A percentile compares a stretch with the other conserved stretches of the same genome.
These are phyloP conservation scores for Esperia sulphurella DNA, from an alignment of 2,888 invertebrate species.

Conservation along the genomic window DNA sequence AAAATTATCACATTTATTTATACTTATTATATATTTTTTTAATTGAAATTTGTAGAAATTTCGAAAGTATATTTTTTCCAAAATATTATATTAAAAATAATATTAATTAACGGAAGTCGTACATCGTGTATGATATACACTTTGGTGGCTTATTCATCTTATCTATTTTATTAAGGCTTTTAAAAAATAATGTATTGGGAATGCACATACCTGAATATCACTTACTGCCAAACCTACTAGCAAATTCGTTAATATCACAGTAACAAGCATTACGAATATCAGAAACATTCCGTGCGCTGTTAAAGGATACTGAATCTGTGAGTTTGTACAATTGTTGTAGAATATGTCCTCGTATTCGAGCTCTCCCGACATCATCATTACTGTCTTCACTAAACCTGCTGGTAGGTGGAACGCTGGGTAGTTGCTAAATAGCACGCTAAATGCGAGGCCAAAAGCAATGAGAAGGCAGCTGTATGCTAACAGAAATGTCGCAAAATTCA, in stretches of 20 bases:
- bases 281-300: conserved; percentile 88
- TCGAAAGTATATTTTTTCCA: too few species aligned
- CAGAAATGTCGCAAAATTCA: conserved; percentile 90
- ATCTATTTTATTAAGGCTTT: too few species aligned
- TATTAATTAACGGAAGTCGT: too few species aligned
- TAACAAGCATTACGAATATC: conserved; percentile 87
- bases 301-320: conserved; percentile 81
- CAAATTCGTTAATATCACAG: conserved; percentile 89
- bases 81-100: too few species aligned
- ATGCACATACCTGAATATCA: conserved; percentile 82
- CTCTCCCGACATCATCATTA: conserved; percentile 94
- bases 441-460: conserved; percentile 88
- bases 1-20: too few species aligned
- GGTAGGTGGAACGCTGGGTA: conserved; percentile 85
- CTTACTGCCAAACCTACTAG: conserved; percentile 92
- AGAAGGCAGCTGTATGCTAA: conserved; percentile 89
- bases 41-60: too few species aligned
- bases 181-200: too few species aligned
- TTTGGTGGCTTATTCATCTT: too few species aligned
- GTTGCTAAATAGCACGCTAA: conserved; percentile 89
- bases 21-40: too few species aligned
- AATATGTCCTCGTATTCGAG: conserved; percentile 92
- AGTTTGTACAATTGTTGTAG: conserved; percentile 74
- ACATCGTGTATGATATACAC: too few species aligned
- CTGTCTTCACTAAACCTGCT: conserved; percentile 84